Evolutionary conservation across 2,797 vertebrate genomes (phyloP), one percentile per base, ranked within the genome.

Genomic region (Taenioides sp.): DNA sequence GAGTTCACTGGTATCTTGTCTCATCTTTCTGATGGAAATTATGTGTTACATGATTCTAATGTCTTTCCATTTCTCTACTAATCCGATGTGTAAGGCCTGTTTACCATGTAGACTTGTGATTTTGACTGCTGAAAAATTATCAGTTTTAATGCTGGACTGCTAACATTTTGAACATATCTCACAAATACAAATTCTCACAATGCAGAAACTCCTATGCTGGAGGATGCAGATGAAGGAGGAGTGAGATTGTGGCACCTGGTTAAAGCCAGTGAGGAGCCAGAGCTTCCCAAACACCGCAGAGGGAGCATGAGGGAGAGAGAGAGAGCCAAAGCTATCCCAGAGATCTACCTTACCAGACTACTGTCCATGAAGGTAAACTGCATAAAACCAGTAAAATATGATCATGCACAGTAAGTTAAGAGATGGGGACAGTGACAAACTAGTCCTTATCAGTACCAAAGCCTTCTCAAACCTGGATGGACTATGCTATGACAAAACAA

Each of bases 271-370:
- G 98, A 99, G 84, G 98, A 99, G 81, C 96, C 98, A 0, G 98
- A 99, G 74, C 93, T 98, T 14, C 97, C 97, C 61, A 97, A 96
- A 89, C 97, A 98, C 76, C 94, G 97, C 5, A 86, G 97, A 76
- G 98, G 97, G 72, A 98, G 97, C 79, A 84, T 98, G 68, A 95
- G 96, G 77, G 98, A 99, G 80, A 86, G 97, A 0, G 98, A 98
- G 86, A 84, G 97, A 66, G 96, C 97, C 86, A 99, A 99, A 86
- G 97, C 97, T 77, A 99, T 99, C 76, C 97, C 97, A 0, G 98
- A 99, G 91, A 99, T 99, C 88, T 99, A 98, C 87, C 94, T 99
- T 87, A 99, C 97, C 27, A 96, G 98, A 31, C 94, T 99, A 49
- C 94, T 99, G 47, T 99, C 98, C 68, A 98, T 99, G 98, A 99